Conservation (phyloP, 2,888 invertebrate genomes). For the Polylopha cassiicola region DNA sequence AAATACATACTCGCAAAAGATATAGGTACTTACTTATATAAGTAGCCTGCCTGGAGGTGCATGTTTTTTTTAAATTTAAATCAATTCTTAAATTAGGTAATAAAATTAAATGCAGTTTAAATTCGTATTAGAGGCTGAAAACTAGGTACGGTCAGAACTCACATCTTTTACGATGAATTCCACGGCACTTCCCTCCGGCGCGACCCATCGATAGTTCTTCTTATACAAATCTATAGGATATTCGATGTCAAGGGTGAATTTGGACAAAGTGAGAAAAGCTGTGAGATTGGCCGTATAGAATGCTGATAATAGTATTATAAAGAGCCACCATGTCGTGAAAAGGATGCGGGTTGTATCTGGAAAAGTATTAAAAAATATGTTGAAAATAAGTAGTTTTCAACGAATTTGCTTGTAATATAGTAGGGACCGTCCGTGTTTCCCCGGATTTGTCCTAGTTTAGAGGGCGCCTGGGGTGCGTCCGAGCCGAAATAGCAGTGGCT, state of each 20-base stretch:
- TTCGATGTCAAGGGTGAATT: constrained; percentile 88
- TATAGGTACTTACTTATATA: too few relatives aligned
- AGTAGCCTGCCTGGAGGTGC: too few relatives aligned
- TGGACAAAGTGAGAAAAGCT: constrained; percentile 90
- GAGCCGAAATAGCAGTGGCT: not conserved
- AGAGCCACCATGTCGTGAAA: constrained; percentile 95
- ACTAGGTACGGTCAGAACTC: constrained; percentile 37
- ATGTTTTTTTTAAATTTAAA: too few relatives aligned
- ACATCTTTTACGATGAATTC: constrained; percentile 80
- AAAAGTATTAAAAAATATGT: not conserved
- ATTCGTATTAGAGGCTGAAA: not conserved
- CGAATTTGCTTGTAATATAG: too few relatives aligned
- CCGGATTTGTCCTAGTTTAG: too few relatives aligned
- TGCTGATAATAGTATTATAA: constrained; percentile 89
- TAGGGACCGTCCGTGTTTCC: too few relatives aligned
- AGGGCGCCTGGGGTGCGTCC: too few relatives aligned
- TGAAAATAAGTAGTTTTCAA: not conserved
- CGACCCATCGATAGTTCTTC: constrained; percentile 84
- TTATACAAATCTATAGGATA: constrained; percentile 80
- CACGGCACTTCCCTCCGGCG: constrained; percentile 82
- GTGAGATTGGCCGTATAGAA: constrained; percentile 95
- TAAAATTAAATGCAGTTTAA: too few relatives aligned
- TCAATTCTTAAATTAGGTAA: too few relatives aligned
- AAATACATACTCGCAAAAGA: too few relatives aligned
- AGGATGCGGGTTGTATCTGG: constrained; percentile 89